Base-by-base conservation (phyloP, 2,797 vertebrate genomes). In the Rhadinocentrus ornatus region DNA sequence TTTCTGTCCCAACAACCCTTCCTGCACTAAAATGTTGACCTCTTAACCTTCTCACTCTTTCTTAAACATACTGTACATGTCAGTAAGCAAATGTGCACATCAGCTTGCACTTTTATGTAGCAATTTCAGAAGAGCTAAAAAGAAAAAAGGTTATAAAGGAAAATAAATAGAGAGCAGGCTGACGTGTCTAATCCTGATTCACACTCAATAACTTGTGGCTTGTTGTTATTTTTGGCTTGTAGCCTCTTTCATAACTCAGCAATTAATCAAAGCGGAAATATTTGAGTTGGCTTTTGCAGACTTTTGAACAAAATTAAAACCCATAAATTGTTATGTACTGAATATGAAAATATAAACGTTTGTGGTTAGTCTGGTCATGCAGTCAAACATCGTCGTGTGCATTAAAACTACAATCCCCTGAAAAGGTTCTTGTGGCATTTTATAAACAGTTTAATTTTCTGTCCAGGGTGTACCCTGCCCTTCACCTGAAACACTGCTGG, bases 21-120 rank as follows among this genome's bases (percentile, higher is more conserved):
- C 62, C 57, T 48, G 11, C 50, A 65, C 18, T 24, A 77, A 86
- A 82, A 81, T 76, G 82, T 80, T 81, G 81, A 31, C 83, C 78
- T 71, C 35, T 29, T 61, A 71, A 77, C 2, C 69, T 80, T 53
- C 66, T 29, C 44, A 32, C 52, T 66, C 65, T 29, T 2, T 53
- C 79, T 64, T 75, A 86, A 73, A 85, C 78, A 75, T 56, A 62
- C 75, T 67, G 71, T 64, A 62, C 67, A 71, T 81, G 66, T 75
- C 62, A 69, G 44, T 46, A 52, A 1, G 0, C 68, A 70, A 37
- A 48, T 39, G 16, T 50, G 53, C 35, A 26, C 54, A 15, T 58
- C 48, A 39, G 31, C 44, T 22, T 22, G 2, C 32, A n/a, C 26
- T 8, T 39, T 46, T n/a, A 31, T 24, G 48, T 52, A 6, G 22